Conservation (phyloP, 1,140 invertebrate genomes). For the Sycophaga agraensis region DNA sequence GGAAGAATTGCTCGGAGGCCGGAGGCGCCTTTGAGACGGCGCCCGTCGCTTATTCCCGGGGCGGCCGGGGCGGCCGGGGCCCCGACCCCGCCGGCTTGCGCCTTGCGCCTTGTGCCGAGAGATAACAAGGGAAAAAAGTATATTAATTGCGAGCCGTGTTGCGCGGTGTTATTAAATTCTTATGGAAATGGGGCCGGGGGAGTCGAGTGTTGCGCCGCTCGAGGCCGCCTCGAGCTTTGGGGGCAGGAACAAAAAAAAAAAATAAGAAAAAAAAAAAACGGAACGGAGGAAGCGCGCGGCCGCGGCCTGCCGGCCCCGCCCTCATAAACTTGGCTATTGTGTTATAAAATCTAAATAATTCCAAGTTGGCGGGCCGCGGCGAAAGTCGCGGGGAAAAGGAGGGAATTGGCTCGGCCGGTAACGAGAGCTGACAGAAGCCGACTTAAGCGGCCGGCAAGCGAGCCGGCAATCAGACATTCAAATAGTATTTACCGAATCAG, state of each 20-base stretch:
- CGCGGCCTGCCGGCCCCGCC: slow-evolving; percentile 22
- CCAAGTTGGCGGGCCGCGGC: too few relatives aligned
- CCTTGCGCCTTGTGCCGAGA: not conserved
- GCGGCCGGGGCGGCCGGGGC: too few relatives aligned
- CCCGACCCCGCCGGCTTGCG: not conserved
- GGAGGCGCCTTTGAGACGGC: too few relatives aligned
- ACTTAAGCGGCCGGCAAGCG: slow-evolving; percentile 15
- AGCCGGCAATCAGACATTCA: slow-evolving; percentile 47
- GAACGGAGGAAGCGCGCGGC: not conserved
- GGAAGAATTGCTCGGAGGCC: too few relatives aligned
- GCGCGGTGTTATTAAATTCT: slow-evolving; percentile 58
- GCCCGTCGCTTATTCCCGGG: too few relatives aligned
- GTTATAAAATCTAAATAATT: slow-evolving; percentile 59
- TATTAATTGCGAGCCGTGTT: slow-evolving; percentile 56
- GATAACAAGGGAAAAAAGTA: slow-evolving; percentile 52
- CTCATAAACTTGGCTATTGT: slow-evolving; percentile 57
- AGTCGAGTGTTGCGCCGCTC: too few relatives aligned
- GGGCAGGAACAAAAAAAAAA: not conserved
- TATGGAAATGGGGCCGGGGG: slow-evolving; percentile 50
- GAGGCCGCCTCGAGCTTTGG: not conserved
- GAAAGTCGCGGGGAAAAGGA: slow-evolving; percentile 28
- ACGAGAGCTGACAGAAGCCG: too few relatives aligned
- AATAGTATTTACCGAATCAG: slow-evolving; percentile 49
- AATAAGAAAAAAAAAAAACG: not conserved
- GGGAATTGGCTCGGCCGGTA: not conserved